These are phyloP conservation scores for Lottia gigantea DNA, from an alignment of 2,888 invertebrate species.

Conservation along the genomic window DNA sequence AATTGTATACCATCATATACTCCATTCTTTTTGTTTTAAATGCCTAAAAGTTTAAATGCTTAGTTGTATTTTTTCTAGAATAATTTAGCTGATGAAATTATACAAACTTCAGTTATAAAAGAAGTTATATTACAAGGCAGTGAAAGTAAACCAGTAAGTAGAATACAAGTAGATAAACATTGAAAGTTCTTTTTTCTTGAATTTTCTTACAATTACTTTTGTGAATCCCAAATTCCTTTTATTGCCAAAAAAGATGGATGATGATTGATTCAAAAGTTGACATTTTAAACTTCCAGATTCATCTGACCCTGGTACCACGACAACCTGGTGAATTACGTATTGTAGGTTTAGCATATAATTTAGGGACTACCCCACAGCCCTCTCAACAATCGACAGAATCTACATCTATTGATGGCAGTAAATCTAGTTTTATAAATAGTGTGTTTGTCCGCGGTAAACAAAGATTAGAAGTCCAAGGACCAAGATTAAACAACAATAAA, in stretches of 20 bases:
- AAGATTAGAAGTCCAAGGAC: constrained; percentile 71
- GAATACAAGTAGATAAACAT: neutral
- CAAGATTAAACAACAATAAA: constrained; percentile 72
- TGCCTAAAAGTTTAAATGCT: neutral
- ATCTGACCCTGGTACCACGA: constrained; percentile 80
- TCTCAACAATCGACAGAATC: constrained; percentile 11
- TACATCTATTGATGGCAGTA: constrained; percentile 28
- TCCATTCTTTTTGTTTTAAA: no score
- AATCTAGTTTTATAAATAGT: constrained; percentile 53
- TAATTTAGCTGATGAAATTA: constrained; percentile 59
- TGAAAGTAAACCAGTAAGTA: constrained; percentile 49
- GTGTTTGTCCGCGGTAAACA: constrained; percentile 67
- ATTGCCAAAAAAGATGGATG: no score
- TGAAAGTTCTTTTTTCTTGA: no score
- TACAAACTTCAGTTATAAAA: constrained; percentile 61
- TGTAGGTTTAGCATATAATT: constrained; percentile 79
- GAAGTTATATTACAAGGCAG: constrained; percentile 58
- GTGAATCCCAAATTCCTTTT: no score
- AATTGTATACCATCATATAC: no score
- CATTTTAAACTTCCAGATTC: constrained; percentile 68
- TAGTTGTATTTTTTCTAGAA: constrained; percentile 43
- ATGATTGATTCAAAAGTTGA: neutral
- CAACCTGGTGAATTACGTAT: constrained; percentile 80
- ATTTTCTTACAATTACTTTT: no score
- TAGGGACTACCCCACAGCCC: constrained; percentile 54